Evolutionary conservation across 2,888 invertebrate genomes (phyloP), one percentile per base, ranked within the genome.

Genomic region (Plagiodera versicolora): DNA sequence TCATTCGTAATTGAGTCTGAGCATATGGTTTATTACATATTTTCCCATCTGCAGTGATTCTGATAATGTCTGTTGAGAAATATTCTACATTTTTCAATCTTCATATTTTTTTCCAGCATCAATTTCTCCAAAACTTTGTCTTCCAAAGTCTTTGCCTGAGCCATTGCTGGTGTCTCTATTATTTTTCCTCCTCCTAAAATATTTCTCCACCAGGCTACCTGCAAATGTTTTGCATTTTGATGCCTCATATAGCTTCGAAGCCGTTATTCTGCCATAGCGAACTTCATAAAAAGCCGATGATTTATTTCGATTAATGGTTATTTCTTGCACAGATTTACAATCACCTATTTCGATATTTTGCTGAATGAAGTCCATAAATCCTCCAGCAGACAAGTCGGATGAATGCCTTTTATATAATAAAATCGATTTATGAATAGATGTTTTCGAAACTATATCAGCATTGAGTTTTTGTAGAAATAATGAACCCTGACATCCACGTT

Each of bases 21-120:
- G 44, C 44, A 17, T 52, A 32, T 32, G 8, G 39, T 53, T 53
- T 53, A 17, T 17, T 2, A 53, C 39, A 32, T 11, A 53, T 39
- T 39, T 35, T 30, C 16, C 35, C 35, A 44, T 44, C 8, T 28
- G 28, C 4, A 28, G 11, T 44, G 44, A n/a, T 51, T 45, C 3
- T 14, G 45, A 45, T 18, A 45, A 6, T 45, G 5, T 45, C 17
- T 45, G 16, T 10, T 45, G 2, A 45, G 45, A 11, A 10, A 45
- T 16, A 45, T 45, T 16, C 45, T 17, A 45, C 16, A 45, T 45
- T 16, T 45, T 45, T 2, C 2, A 10, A 32, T 10, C 11, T 10
- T 5, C 8, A 18, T 3, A n/a, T 45, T 45, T 45, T 18, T 18
- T 8, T 45, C 10, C 10, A 16, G 9, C 9, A 16, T 8, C 18